phyloP scores from a whole-genome alignment of 2,797 vertebrate species.

The Poecile montanus region DNA sequence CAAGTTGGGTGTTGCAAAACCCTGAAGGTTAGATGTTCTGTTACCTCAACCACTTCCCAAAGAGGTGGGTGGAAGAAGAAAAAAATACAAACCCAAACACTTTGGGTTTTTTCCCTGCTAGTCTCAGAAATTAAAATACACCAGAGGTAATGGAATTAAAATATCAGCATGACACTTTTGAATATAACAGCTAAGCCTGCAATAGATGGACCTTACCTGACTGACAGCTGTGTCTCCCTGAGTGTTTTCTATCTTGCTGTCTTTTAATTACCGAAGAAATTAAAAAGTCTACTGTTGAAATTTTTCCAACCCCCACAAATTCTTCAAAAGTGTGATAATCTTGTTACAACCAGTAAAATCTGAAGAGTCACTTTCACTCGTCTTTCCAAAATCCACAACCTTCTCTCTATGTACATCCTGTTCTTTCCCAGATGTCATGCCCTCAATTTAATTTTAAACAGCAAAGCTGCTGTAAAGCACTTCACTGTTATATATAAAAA shows the following conservation, averaged over 20 bases:
- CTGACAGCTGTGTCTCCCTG: background rate
- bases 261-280: constrained; percentile 58
- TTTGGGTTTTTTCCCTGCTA: background rate
- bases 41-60: background rate
- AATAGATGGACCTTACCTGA: background rate
- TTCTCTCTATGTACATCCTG: background rate
- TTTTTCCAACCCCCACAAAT: background rate
- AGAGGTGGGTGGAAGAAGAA: background rate
- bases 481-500: background rate
- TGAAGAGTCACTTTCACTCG: background rate
- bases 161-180: background rate
- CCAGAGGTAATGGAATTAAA: constrained; percentile 15
- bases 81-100: background rate
- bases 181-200: background rate
- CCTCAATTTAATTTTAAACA: constrained; percentile 12
- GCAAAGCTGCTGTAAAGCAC: background rate
- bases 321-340: constrained; percentile 21
- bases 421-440: background rate
- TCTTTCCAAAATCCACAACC: background rate
- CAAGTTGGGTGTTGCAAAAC: background rate
- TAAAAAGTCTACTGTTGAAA: background rate
- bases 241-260: constrained; percentile 4
- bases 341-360: background rate
- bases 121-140: constrained; percentile 25
- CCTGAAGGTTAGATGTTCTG: background rate